Percentiles rank a stretch among this genome's conserved stretches.
Conservation (phyloP, 2,888 invertebrate genomes). For the Tuberolachnus salignus region DNA sequence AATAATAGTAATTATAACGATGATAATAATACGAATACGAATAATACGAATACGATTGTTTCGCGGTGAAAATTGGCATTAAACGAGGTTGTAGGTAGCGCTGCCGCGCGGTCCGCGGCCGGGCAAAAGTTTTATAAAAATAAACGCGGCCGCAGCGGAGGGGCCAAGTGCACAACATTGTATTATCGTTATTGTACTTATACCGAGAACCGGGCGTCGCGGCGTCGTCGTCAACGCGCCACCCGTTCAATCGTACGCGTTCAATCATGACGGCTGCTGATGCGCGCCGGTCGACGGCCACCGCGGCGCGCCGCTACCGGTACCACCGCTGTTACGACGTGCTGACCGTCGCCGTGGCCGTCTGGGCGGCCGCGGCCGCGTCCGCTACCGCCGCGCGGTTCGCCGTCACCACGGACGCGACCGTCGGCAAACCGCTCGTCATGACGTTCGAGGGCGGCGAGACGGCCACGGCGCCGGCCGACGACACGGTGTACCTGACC, state of each 20-base stretch:
- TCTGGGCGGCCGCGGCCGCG: background rate
- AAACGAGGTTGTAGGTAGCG: conserved; percentile 11
- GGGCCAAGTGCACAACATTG: background rate
- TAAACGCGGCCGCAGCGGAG: conserved; percentile 1
- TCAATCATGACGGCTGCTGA: background rate
- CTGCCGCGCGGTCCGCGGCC: background rate
- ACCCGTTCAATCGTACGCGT: background rate
- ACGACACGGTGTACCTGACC: conserved; percentile 11
- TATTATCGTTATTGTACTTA: background rate
- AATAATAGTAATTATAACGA: no score
- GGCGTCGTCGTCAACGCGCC: background rate
- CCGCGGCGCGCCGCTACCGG: background rate
- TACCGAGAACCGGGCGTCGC: no score
- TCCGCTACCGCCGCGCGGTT: background rate
- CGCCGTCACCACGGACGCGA: background rate
- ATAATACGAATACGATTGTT: no score
- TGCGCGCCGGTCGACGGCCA: background rate
- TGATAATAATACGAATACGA: no score
- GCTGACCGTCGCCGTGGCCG: background rate
- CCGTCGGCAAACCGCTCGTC: background rate
- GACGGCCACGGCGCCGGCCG: conserved; percentile 14
- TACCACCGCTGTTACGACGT: background rate
- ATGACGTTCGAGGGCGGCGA: conserved; percentile 31
- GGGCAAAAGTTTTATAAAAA: conserved; percentile 12
- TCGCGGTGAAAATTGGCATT: conserved; percentile 11